These are phyloP conservation scores for Leucania comma DNA, from an alignment of 2,888 invertebrate species.

Conservation along the genomic window DNA sequence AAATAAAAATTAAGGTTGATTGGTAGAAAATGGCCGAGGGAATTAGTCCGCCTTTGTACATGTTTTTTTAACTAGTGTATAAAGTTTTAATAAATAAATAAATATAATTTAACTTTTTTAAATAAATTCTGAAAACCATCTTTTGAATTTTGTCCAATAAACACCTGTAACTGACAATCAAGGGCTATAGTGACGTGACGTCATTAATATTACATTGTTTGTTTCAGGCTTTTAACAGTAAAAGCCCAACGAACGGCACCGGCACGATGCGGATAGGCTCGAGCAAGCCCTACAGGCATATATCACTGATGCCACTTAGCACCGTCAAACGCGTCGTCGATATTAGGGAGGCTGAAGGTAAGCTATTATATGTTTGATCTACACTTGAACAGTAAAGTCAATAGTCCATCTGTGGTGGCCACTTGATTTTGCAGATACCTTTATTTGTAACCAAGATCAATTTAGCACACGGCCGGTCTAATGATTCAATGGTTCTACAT, in stretches of 20 bases:
- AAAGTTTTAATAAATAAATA: too few species aligned
- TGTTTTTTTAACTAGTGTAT: too few species aligned
- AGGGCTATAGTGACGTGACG: not conserved
- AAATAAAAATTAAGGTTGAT: too few species aligned
- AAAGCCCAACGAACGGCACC: constrained; percentile 91
- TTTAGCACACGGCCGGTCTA: too few species aligned
- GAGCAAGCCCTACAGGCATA: constrained; percentile 97
- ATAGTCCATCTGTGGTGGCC: not conserved
- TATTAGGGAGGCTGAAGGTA: constrained; percentile 96
- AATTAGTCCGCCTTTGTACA: too few species aligned
- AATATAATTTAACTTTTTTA: too few species aligned
- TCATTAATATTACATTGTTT: constrained; percentile 23
- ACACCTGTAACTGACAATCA: not conserved
- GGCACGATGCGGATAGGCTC: constrained; percentile 91
- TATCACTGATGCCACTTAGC: constrained; percentile 96
- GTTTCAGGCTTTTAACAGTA: constrained; percentile 88
- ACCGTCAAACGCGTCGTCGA: constrained; percentile 97
- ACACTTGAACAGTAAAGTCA: not conserved
- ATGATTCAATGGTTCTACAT: too few species aligned
- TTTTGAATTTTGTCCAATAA: too few species aligned
- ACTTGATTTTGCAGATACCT: not conserved
- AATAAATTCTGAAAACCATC: too few species aligned
- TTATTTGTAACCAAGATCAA: not conserved
- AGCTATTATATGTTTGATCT: not conserved
- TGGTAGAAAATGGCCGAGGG: too few species aligned